Evolutionary conservation across 2,113 vertebrate genomes (phyloP).

Genomic region (Hypanus sabinus): DNA sequence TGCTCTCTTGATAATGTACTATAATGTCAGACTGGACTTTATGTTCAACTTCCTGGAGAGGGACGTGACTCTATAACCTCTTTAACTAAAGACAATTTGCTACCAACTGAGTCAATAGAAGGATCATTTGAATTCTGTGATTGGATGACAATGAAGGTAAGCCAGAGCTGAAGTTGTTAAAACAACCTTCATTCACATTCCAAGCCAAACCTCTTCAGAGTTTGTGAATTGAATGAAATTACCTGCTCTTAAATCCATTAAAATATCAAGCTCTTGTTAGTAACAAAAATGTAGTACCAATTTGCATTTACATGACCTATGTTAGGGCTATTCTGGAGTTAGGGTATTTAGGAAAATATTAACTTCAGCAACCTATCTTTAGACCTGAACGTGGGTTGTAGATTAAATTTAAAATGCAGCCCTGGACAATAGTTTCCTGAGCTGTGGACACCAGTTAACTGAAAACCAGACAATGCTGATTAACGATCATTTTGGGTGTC

Average conservation of each 20-base stretch:
- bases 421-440: no score
- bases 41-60: not conserved
- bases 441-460: no score
- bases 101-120: not conserved
- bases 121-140: not conserved
- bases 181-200: not conserved
- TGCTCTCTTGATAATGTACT: not conserved
- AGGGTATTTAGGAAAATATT: no score
- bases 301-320: not conserved
- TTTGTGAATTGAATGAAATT: not conserved
- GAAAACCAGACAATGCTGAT: no score
- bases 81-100: not conserved
- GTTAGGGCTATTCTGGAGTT: no score
- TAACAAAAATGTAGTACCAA: not conserved
- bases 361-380: no score
- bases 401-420: no score
- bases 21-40: not conserved
- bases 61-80: not conserved
- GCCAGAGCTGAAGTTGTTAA: not conserved
- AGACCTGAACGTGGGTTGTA: no score
- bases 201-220: not conserved
- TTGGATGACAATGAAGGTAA: not conserved
- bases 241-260: not conserved
- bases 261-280: not conserved
- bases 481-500: no score